Evolutionary conservation across 1,140 invertebrate genomes (phyloP).

Genomic region (Vollenhovia emeryi): DNA sequence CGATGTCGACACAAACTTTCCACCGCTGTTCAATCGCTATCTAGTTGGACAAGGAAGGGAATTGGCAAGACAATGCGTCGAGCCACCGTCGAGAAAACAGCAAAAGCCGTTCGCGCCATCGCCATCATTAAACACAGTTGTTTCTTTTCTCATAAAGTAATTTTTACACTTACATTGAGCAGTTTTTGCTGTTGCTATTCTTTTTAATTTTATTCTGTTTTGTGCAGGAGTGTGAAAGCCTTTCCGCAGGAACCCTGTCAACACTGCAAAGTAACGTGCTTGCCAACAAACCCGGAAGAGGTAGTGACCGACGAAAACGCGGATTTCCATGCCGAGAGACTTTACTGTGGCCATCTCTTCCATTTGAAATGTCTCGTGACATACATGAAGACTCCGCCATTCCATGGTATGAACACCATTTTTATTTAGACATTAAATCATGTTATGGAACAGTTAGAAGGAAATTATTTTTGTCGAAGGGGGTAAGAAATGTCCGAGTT

Average conservation of each 20-base stretch:
- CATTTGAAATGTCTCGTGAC: constrained; percentile 90
- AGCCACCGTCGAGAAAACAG: constrained; percentile 87
- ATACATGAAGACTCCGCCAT: constrained; percentile 92
- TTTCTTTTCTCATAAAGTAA: constrained; percentile 87
- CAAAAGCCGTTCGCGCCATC: constrained; percentile 87
- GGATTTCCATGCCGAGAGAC: constrained; percentile 88
- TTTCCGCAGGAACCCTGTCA: constrained; percentile 89
- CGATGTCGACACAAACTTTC: constrained; percentile 89
- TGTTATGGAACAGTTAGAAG: not conserved
- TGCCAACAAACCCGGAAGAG: constrained; percentile 87
- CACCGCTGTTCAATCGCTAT: constrained; percentile 87
- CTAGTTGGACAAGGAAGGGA: constrained; percentile 89
- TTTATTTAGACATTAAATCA: not conserved
- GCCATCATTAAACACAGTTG: constrained; percentile 87
- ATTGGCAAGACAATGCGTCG: constrained; percentile 89
- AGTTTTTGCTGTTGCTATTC: not conserved
- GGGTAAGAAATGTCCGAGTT: constrained; percentile 88
- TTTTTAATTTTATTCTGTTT: constrained; percentile 13
- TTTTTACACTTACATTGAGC: not conserved
- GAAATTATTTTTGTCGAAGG: constrained; percentile 79
- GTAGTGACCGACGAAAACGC: constrained; percentile 87
- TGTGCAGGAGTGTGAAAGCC: constrained; percentile 84
- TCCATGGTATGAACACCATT: constrained; percentile 87
- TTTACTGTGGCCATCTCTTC: constrained; percentile 92
- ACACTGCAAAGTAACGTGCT: constrained; percentile 87